Conservation (phyloP, 2,888 invertebrate species). For the Megamerina dolium region DNA sequence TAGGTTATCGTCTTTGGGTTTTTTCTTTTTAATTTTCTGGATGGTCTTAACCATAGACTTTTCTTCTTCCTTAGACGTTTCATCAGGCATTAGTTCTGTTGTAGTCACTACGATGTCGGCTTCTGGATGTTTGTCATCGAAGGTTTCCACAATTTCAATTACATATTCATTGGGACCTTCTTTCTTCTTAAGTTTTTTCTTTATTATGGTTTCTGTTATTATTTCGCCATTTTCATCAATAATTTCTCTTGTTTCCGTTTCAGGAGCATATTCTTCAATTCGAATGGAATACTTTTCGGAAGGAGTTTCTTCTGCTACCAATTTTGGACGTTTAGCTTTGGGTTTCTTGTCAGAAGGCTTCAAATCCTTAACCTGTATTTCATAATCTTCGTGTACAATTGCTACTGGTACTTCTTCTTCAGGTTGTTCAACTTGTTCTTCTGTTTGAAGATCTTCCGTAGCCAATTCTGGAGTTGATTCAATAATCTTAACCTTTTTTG, state of each 20-base stretch:
- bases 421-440: conserved; percentile 38
- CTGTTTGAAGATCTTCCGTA: no score
- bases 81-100: conserved; percentile 38
- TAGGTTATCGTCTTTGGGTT: conserved; percentile 36
- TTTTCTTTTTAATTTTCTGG: conserved; percentile 20
- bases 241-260: conserved; percentile 44
- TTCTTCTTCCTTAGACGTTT: conserved; percentile 19
- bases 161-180: conserved; percentile 48
- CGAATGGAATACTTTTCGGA: conserved; percentile 30
- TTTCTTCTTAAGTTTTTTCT: conserved; percentile 46
- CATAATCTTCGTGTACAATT: conserved; percentile 13
- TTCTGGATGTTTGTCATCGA: conserved; percentile 47
- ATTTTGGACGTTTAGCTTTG: conserved; percentile 25
- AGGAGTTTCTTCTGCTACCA: conserved; percentile 12
- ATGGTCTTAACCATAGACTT: no score
- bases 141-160: conserved; percentile 46
- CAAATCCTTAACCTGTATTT: conserved; percentile 4
- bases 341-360: conserved; percentile 13
- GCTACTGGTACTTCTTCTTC: conserved; percentile 37
- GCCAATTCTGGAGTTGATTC: no score
- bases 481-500: conserved; percentile 22
- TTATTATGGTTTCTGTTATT: conserved; percentile 39
- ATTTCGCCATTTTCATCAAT: conserved; percentile 37
- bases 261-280: conserved; percentile 40
- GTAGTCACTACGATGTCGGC: conserved; percentile 48